These are phyloP conservation scores for Nettapus auritus DNA, from an alignment of 2,113 vertebrate species.

Conservation along the genomic window DNA sequence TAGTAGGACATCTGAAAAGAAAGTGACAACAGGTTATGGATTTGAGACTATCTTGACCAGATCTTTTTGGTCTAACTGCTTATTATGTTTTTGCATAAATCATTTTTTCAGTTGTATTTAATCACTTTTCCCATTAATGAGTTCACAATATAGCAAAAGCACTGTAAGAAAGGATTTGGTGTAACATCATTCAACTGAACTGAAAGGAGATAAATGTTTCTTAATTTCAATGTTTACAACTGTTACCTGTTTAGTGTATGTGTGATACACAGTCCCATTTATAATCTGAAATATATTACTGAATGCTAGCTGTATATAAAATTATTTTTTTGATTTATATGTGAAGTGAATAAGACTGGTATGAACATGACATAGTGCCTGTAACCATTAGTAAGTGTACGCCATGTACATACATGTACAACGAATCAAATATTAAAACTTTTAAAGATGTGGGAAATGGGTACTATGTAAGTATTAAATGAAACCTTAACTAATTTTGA, in stretches of 20 bases:
- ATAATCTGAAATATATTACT: neutral
- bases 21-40: neutral
- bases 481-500: neutral
- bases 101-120: neutral
- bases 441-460: neutral
- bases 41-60: neutral
- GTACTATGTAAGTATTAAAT: neutral
- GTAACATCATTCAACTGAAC: neutral
- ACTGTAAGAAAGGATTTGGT: neutral
- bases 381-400: neutral
- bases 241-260: neutral
- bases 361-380: neutral
- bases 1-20: neutral
- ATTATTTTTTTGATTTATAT: neutral
- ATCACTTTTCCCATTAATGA: neutral
- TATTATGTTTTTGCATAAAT: neutral
- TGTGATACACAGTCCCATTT: neutral
- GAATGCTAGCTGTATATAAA: neutral
- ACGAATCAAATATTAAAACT: neutral
- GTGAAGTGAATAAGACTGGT: neutral
- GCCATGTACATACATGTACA: neutral
- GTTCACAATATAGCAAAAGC: neutral
- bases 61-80: neutral
- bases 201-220: neutral
- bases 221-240: neutral